Base-by-base conservation (phyloP, 2,888 invertebrate species). In the Acleris literana region DNA sequence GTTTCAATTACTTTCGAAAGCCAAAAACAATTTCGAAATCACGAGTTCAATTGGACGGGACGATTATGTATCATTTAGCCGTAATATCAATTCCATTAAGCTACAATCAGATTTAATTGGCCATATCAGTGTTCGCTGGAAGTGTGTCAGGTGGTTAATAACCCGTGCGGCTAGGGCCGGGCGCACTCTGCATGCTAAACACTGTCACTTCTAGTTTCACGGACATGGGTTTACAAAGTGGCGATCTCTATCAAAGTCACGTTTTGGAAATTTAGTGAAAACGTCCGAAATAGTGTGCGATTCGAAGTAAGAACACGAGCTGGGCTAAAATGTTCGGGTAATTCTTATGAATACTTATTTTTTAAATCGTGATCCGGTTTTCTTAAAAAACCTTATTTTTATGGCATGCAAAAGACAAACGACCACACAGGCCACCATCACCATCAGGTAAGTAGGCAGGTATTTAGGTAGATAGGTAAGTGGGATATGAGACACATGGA, bases 161-260 rank as follows among this genome's bases (percentile, higher is more conserved):
- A 82, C 74, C 74, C 80, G 69, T 76, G 76, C 74, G 74, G 70
- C 60, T 73, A 69, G 66, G 39, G 58, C 58, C 64, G 60, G 63
- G 63, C 68, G 68, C 70, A 70, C 60, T 67, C 61, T 69, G 79
- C 76, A 80, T 81, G 74, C 77, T 74, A 77, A 72, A 70, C 65
- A 59, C 70, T 76, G 74, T 76, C 77, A 75, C 74, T 74, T 72
- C 75, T 81, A 77, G 79, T 85, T 84, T 86, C 87, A 88, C 88
- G 89, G 86, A 85, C 81, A 79, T 82, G 84, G 78, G 77, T 83
- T 86, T 82, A 76, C 83, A 77, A 81, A 81, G 72, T 81, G 82
- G 51, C 69, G 77, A 90, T 90, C 82, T 79, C 73, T 87, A 88
- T 90, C 90, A 76, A 83, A 83, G 86, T 89, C 90, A 90, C 87